Conservation (phyloP, 2,888 invertebrate species). For the Dorcus hopei region DNA sequence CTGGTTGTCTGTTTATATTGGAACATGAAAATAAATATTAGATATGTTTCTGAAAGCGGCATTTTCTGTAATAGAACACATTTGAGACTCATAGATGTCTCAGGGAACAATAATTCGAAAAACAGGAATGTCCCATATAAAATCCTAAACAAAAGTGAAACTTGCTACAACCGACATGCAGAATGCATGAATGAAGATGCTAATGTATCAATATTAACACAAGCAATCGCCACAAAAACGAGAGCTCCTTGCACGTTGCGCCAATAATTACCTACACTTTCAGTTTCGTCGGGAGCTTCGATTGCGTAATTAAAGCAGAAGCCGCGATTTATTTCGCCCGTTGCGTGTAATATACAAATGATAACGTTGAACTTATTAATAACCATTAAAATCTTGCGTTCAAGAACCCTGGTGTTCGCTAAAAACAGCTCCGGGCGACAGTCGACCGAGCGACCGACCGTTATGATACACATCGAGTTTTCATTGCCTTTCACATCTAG, state of each 20-base stretch:
- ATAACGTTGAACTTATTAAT: constrained; percentile 1
- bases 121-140: too few relatives aligned
- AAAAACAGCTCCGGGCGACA: constrained; percentile 1
- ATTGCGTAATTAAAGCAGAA: not conserved
- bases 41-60: too few relatives aligned
- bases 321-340: not conserved
- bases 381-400: constrained; percentile 2
- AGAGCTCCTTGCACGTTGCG: not conserved
- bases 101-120: too few relatives aligned
- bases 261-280: not conserved
- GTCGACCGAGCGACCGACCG: constrained; percentile 9
- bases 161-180: too few relatives aligned
- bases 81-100: too few relatives aligned
- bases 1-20: too few relatives aligned
- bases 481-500: constrained; percentile 17
- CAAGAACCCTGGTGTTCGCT: constrained; percentile 1
- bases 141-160: too few relatives aligned
- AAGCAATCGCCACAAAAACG: too few relatives aligned
- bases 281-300: not conserved
- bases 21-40: too few relatives aligned
- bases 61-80: too few relatives aligned
- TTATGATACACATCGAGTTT: constrained; percentile 16
- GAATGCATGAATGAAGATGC: too few relatives aligned
- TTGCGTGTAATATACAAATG: not conserved
- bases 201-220: too few relatives aligned